A percentile compares a stretch with the other conserved stretches of the same genome.
These are phyloP conservation scores for Danio albolineatus DNA, from an alignment of 2,797 vertebrate genomes.

Conservation along the genomic window DNA sequence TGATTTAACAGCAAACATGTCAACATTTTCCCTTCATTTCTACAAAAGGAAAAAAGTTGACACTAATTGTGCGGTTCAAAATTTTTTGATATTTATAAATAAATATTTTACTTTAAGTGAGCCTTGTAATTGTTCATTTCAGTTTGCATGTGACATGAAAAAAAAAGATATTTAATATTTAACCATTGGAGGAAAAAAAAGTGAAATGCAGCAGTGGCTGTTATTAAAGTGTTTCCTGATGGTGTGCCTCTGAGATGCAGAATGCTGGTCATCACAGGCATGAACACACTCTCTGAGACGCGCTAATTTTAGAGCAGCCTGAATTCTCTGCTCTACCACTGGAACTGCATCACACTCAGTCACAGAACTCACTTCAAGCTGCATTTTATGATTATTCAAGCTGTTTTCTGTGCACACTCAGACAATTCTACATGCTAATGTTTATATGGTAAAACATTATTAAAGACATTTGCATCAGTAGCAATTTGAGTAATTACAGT, in stretches of 20 bases:
- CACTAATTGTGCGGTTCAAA: too few species aligned
- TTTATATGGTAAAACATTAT: not conserved
- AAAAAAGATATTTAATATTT: too few species aligned
- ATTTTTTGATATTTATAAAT: too few species aligned
- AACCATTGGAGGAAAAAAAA: not conserved
- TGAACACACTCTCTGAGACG: constrained; percentile 66
- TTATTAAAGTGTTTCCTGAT: constrained; percentile 37
- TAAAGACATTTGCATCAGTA: too few species aligned
- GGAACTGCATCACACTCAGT: constrained; percentile 51
- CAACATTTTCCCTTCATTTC: too few species aligned
- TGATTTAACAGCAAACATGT: too few species aligned
- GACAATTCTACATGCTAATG: not conserved
- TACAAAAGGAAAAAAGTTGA: too few species aligned
- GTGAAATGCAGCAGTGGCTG: not conserved
- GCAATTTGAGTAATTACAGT: too few species aligned
- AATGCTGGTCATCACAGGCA: constrained; percentile 74
- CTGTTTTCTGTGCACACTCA: not conserved
- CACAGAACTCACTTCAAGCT: not conserved
- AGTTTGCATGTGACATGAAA: too few species aligned
- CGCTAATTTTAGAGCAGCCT: constrained; percentile 77
- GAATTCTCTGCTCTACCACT: constrained; percentile 61
- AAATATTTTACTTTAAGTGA: too few species aligned
- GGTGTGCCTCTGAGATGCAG: constrained; percentile 64
- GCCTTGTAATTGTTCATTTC: too few species aligned
- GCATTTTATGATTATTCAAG: not conserved